A percentile compares a stretch with the other conserved stretches of the same genome.
Conservation (phyloP, 2,888 invertebrate species). For the Gastracanthus pulcherrimus region DNA sequence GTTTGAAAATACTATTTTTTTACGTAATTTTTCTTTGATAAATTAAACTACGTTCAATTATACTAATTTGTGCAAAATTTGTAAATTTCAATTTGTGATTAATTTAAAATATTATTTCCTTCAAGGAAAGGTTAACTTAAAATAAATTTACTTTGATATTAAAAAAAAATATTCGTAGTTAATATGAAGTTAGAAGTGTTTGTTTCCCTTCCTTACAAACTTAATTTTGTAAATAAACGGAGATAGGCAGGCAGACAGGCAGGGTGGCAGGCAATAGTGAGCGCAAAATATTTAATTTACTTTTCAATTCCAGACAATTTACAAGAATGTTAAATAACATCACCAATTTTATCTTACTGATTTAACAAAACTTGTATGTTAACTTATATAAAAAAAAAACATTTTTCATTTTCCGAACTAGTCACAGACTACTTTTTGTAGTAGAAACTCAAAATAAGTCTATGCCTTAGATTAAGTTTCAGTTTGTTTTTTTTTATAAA, state of each 20-base stretch:
- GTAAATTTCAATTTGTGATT: background rate
- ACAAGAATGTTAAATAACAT: conserved; percentile 64
- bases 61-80: background rate
- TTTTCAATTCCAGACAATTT: conserved; percentile 70
- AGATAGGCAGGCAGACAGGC: conserved; percentile 70
- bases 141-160: background rate
- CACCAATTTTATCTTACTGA: conserved; percentile 33
- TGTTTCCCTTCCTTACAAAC: conserved; percentile 12
- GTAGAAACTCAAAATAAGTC: conserved; percentile 34
- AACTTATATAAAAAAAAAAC: conserved; percentile 33
- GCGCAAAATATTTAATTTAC: conserved; percentile 74
- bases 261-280: conserved; percentile 73
- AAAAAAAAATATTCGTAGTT: background rate
- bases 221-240: conserved; percentile 42
- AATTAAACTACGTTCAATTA: background rate
- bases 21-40: background rate
- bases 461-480: conserved; percentile 20
- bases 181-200: background rate
- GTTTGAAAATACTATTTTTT: conserved; percentile 2
- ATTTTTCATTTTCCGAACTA: conserved; percentile 33
- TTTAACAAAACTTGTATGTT: conserved; percentile 37
- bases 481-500: conserved; percentile 47
- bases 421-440: conserved; percentile 29
- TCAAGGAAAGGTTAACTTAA: background rate
- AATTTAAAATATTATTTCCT: background rate